A percentile compares a stretch with the other conserved stretches of the same genome.
phyloP scores from a whole-genome alignment of 2,797 vertebrate genomes.

The Chanos chanos region DNA sequence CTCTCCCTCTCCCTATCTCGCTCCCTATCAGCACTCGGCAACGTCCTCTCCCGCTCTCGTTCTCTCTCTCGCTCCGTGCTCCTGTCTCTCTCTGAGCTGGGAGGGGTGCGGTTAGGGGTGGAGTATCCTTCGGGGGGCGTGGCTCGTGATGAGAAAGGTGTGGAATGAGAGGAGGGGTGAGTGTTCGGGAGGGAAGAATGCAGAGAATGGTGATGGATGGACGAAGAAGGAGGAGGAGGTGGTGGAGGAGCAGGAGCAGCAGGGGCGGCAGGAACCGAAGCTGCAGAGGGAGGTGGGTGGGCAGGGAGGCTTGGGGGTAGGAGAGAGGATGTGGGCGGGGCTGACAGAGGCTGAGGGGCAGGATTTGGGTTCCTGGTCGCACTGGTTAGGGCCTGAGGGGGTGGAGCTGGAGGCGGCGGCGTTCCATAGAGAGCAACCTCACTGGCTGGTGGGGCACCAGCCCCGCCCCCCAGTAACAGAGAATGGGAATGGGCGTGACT shows the following conservation, averaged over 20 bases:
- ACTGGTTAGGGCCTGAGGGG: slow-evolving; percentile 59
- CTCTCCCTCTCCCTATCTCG: slow-evolving; percentile 75
- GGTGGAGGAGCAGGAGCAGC: slow-evolving; percentile 69
- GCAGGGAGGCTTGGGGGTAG: slow-evolving; percentile 63
- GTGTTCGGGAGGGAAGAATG: slow-evolving; percentile 69
- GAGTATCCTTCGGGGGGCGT: slow-evolving; percentile 67
- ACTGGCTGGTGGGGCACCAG: slow-evolving; percentile 54
- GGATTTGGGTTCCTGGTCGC: slow-evolving; percentile 75
- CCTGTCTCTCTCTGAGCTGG: slow-evolving; percentile 67
- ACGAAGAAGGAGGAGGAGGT: slow-evolving; percentile 59
- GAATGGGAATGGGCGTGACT: slow-evolving; percentile 73
- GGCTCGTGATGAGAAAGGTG: slow-evolving; percentile 56
- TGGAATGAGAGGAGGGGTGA: slow-evolving; percentile 62
- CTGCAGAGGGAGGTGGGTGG: slow-evolving; percentile 70
- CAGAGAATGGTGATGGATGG: slow-evolving; percentile 69
- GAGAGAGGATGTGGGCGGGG: slow-evolving; percentile 69
- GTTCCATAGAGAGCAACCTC: slow-evolving; percentile 76
- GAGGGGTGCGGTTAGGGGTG: slow-evolving; percentile 67
- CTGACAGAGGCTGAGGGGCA: slow-evolving; percentile 76
- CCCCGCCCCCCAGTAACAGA: slow-evolving; percentile 64
- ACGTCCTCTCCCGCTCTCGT: slow-evolving; percentile 63
- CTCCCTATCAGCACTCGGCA: slow-evolving; percentile 71
- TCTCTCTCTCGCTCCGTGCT: slow-evolving; percentile 71
- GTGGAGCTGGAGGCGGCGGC: slow-evolving; percentile 65
- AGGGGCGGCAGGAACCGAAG: slow-evolving; percentile 64